Conservation (phyloP, 2,888 invertebrate species). For the Trissolcus brochymenae region DNA sequence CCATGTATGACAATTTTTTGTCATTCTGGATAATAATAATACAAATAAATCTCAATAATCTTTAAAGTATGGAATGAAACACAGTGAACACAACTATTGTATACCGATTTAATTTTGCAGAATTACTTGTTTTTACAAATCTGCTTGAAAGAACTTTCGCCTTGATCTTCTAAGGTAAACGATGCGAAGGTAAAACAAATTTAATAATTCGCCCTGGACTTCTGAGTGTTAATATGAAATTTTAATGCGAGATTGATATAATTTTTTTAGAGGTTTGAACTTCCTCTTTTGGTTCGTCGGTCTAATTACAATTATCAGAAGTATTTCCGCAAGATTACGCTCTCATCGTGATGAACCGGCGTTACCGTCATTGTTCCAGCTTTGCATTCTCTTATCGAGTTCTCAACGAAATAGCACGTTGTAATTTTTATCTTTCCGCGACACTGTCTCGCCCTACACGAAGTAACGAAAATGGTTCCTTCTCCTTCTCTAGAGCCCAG, state of each 20-base stretch:
- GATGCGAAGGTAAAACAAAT: too few species aligned
- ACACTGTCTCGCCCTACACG: slow-evolving; percentile 44
- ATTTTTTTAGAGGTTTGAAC: not conserved
- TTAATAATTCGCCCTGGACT: too few species aligned
- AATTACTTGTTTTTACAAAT: too few species aligned
- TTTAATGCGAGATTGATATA: not conserved
- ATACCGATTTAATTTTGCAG: too few species aligned
- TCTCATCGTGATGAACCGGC: slow-evolving; percentile 37
- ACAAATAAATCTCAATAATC: too few species aligned
- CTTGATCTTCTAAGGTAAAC: too few species aligned
- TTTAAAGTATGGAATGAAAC: too few species aligned
- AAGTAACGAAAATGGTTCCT: slow-evolving; percentile 48
- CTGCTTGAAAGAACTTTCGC: too few species aligned
- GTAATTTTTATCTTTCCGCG: slow-evolving; percentile 52
- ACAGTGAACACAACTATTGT: too few species aligned
- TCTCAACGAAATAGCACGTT: slow-evolving; percentile 29
- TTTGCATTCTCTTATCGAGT: slow-evolving; percentile 31
- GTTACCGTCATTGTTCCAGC: slow-evolving; percentile 33
- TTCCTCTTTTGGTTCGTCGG: slow-evolving; percentile 17
- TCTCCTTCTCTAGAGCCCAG: slow-evolving; percentile 28
- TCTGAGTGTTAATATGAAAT: too few species aligned
- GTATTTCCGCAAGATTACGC: slow-evolving; percentile 44
- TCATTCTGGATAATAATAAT: too few species aligned
- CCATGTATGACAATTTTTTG: too few species aligned
- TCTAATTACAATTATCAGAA: slow-evolving; percentile 36